Base-by-base conservation (phyloP, 1,140 invertebrate species). In the Drosophila quadrilineata region DNA sequence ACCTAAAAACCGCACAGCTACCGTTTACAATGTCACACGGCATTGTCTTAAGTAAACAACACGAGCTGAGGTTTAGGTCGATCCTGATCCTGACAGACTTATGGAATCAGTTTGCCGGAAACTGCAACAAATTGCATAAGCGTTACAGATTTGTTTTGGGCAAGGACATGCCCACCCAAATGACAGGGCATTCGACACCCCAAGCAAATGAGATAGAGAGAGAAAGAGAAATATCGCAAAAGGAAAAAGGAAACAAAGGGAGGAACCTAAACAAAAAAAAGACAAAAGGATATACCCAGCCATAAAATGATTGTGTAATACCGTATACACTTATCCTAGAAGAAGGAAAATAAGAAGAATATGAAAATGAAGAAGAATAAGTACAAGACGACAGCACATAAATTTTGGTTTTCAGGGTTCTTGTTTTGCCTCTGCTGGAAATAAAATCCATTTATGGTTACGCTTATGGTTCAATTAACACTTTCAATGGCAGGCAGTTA, bases 391-490 rank as follows among this genome's bases (percentile, higher is more conserved):
- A 62, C 22, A 43, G 56, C 36, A 40, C 75, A 86, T 79, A 86
- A 77, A 86, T 86, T 84, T 68, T 38, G 70, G 66, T 77, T 62
- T 52, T 76, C 57, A 31, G 63, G 60, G 49, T 57, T 68, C 71
- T 63, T 67, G 79, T 73, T 73, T 77, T 74, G 68, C 67, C 50
- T 76, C 58, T 65, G 52, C 79, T 66, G 80, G 71, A 85, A 86
- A 79, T 85, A 63, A 87, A 87, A 87, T 87, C 71, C 80, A 87
- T 86, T 86, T 86, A 86, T 86, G 80, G 80, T 86, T 86, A 86
- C 80, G 80, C 80, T 86, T 86, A 86, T 87, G 80, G 80, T 86
- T 86, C 80, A 86, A 86, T 86, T 86, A 86, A 82, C 80, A 87
- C 80, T 73, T 86, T 82, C 68, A 84, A 79, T 76, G 69, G 53